Evolutionary conservation across 2,888 invertebrate species (phyloP).

Genomic region (Papilio demoleus): DNA sequence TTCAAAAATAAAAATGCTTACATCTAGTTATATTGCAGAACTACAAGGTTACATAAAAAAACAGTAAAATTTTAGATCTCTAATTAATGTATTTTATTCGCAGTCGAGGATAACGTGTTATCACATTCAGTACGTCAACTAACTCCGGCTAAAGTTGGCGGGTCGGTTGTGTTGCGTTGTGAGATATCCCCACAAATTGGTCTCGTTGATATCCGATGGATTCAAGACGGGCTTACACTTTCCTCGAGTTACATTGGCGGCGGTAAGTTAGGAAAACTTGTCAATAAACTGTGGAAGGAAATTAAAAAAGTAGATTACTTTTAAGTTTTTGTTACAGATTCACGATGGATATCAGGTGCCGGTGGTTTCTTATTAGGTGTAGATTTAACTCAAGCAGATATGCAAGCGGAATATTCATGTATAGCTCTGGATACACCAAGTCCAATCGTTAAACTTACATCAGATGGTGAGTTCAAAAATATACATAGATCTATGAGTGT

Average conservation of each 20-base stretch:
- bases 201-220: constrained; percentile 70
- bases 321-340: constrained; percentile 56
- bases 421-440: constrained; percentile 70
- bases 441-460: constrained; percentile 68
- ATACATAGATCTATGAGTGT: neutral
- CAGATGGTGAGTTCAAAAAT: constrained; percentile 66
- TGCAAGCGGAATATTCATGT: constrained; percentile 77
- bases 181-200: constrained; percentile 74
- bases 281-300: neutral
- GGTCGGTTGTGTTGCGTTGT: constrained; percentile 69
- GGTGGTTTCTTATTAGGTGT: constrained; percentile 70
- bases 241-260: constrained; percentile 68
- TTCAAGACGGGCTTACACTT: constrained; percentile 74
- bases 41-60: no score
- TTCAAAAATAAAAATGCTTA: no score
- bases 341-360: constrained; percentile 74
- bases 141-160: constrained; percentile 71
- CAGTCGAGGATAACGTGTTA: constrained; percentile 74
- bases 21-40: no score
- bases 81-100: constrained; percentile 24
- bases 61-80: no score
- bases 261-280: constrained; percentile 55
- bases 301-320: neutral
- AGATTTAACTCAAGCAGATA: constrained; percentile 73
- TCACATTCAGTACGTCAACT: constrained; percentile 69